Evolutionary conservation across 2,888 invertebrate species (phyloP).

Genomic region (Zygogramma bicolorata): DNA sequence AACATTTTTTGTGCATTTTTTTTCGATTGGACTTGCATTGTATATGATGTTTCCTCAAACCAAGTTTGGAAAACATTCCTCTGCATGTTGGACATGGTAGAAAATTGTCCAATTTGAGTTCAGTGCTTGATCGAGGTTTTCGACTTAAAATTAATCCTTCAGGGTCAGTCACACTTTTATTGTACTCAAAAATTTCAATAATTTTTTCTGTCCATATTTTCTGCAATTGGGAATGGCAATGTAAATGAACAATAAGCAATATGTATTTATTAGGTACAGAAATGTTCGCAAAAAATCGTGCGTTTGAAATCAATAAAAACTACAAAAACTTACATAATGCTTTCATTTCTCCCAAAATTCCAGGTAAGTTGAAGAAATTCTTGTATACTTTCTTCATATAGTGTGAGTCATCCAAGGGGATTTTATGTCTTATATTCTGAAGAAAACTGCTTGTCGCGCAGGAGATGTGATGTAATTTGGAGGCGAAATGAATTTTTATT

Average conservation of each 20-base stretch:
- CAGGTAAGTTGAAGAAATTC: too few species aligned
- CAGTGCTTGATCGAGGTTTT: conserved; percentile 10
- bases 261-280: not conserved
- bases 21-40: conserved; percentile 8
- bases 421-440: too few species aligned
- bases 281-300: not conserved
- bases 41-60: conserved; percentile 3
- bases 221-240: conserved; percentile 4
- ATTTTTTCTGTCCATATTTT: conserved; percentile 3
- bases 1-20: conserved; percentile 12
- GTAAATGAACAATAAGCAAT: not conserved
- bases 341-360: too few species aligned
- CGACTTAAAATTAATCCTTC: conserved; percentile 1
- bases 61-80: conserved; percentile 12
- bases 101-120: conserved; percentile 12
- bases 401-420: too few species aligned
- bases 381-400: too few species aligned
- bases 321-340: too few species aligned
- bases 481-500: too few species aligned
- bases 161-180: conserved; percentile 17
- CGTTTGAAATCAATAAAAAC: not conserved
- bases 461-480: too few species aligned
- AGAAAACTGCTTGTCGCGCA: too few species aligned
- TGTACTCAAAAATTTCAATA: conserved; percentile 15
- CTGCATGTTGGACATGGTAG: conserved; percentile 7